Evolutionary conservation across 2,888 invertebrate species (phyloP), one percentile per base, ranked within the genome.

Genomic region (Caenorhabditis doughertyi): DNA sequence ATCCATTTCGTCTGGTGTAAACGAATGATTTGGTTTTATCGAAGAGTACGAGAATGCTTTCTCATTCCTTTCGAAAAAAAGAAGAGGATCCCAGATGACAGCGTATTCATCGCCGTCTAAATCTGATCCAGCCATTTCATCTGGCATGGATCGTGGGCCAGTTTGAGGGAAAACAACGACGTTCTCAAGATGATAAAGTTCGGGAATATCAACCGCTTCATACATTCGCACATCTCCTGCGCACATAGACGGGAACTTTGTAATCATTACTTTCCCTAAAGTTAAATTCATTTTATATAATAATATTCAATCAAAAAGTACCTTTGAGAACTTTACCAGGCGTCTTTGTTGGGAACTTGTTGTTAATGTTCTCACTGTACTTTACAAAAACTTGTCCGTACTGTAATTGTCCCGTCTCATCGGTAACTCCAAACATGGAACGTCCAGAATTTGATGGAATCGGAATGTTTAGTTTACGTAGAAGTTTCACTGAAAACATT

Each of bases 71-170:
- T 90, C 89, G 35, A 92, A 90, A 35, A 92, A 89, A 18, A 93
- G 80, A 4, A 88, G 77, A 29, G 88, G 81, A 76, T 92, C 90
- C 92, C 92, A 93, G 18, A 92, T 89, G 18, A 92, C 91, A 44
- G 92, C 89, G 84, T 91, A 93, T 82, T 92, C 92, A 83, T 93
- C 93, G 0, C 93, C 93, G 80, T 93, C 92, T 76, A 93, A 83
- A 85, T 93, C 93, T 4, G 92, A 92, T 4, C 93, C 93, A 4
- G 92, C 92, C 92, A 93, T 93, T 88, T 92, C 92, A 84, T 92
- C 92, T 0, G 93, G 90, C 83, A 92, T 92, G 1, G 93, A 92
- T 42, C 93, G 84, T 0, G 88, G 89, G 3, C 93, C 93, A 55
- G 89, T 83, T 3, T 89, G 88, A 1, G 93, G 92, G 79, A 93